Evolutionary conservation across 2,797 vertebrate species (phyloP), one percentile per base, ranked within the genome.

Genomic region (Coregonus suidteri): DNA sequence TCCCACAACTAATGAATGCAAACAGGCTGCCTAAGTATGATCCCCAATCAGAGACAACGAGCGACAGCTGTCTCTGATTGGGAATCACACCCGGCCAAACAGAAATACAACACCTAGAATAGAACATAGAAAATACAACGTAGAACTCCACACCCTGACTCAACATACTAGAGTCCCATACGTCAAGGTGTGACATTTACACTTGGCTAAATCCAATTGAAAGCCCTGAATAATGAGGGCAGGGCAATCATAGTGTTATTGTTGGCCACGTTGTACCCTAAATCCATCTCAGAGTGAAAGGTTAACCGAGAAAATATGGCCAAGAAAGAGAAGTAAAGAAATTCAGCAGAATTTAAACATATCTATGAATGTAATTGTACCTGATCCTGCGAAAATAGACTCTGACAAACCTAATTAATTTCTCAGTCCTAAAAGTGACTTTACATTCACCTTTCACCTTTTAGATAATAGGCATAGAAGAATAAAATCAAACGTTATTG

Each of bases 351-450:
- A 76, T 77, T 75, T 71, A 82, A 84, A 80, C 67, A 81, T 59
- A 51, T 41, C 15, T 53, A 18, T 69, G 76, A 71, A 47, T 68
- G 78, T 75, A 77, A 83, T 80, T 74, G 72, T 65, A 74, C 62
- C 20, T 73, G 81, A 85, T 75, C 59, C 78, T 77, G 30, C 73
- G 37, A 83, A 78, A 84, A 84, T 77, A 79, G 6, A 51, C 35
- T 74, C 20, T 81, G 68, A 74, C 79, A 79, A 66, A 62, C 74
- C 77, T 70, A 81, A 62, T 83, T 54, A 75, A 75, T 56, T 76
- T 66, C 5, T 31, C 20, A 20, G 13, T 73, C 78, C 76, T 68
- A 76, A 74, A 20, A 62, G 62, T 69, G 75, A 71, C 68, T 34
- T 56, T 53, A 20, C 6, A 16, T 35, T 31, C 30, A 31, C 30